Evolutionary conservation across 2,113 vertebrate genomes (phyloP).

Genomic region (Dromaius novaehollandiae): DNA sequence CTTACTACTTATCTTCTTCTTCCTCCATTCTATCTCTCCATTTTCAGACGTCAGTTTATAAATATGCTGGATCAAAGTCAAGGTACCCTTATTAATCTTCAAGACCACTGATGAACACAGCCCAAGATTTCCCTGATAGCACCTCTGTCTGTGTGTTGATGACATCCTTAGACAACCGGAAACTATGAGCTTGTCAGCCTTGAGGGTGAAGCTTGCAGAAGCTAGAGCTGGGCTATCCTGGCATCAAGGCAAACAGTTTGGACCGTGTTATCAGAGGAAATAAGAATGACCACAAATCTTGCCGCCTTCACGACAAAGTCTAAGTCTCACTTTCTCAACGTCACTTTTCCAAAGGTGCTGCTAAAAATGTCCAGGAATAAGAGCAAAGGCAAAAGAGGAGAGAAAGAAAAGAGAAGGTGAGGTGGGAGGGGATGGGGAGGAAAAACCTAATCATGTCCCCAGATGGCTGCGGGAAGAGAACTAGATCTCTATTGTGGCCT

Average conservation of each 20-base stretch:
- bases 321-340: not conserved
- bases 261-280: not conserved
- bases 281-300: conserved; percentile 7
- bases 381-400: not conserved
- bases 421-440: not conserved
- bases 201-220: conserved; percentile 2
- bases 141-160: not conserved
- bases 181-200: conserved; percentile 16
- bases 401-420: not conserved
- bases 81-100: not conserved
- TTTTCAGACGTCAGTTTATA: not conserved
- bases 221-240: not conserved
- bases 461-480: not conserved
- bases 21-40: not conserved
- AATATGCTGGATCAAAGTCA: not conserved
- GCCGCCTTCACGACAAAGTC: not conserved
- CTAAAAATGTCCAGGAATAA: not conserved
- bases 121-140: not conserved
- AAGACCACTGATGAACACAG: not conserved
- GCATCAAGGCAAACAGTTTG: not conserved
- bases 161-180: not conserved
- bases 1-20: not conserved
- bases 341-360: not conserved
- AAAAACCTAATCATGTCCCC: not conserved
- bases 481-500: not conserved